Percentiles rank a stretch among this genome's conserved stretches.
phyloP scores from a whole-genome alignment of 2,888 invertebrate genomes.

The Stenodera caucasica region DNA sequence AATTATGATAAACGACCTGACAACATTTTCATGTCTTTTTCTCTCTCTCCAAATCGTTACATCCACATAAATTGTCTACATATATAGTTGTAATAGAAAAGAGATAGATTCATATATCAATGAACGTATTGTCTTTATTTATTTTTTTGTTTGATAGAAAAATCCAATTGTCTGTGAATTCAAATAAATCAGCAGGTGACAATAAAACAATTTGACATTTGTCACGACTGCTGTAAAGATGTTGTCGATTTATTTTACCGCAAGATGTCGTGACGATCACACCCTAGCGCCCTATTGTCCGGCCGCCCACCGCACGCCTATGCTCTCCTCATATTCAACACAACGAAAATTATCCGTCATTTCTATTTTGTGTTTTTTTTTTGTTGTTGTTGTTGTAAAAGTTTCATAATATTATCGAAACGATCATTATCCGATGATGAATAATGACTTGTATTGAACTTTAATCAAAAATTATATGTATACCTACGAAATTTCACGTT shows the following conservation, averaged over 20 bases:
- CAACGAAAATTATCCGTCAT: not conserved
- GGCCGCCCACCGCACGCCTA: conserved; percentile 38
- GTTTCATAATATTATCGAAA: no score
- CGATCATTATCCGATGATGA: no score
- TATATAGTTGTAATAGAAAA: not conserved
- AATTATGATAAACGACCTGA: conserved; percentile 2
- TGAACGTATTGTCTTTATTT: not conserved
- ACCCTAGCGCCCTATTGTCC: conserved; percentile 37
- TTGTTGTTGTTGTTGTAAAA: no score
- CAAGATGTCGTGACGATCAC: conserved; percentile 39
- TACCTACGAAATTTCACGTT: no score
- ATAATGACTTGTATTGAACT: no score
- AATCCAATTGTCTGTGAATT: not conserved
- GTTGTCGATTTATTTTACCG: conserved; percentile 28
- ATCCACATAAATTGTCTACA: not conserved
- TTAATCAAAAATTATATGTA: no score
- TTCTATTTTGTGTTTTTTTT: no score
- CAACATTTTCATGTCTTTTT: not conserved
- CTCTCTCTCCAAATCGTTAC: not conserved
- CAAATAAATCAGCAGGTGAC: conserved; percentile 25
- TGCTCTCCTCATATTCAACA: conserved; percentile 10
- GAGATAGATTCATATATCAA: no score
- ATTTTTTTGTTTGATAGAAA: not conserved
- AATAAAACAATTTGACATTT: conserved; percentile 32
- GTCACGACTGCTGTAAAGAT: conserved; percentile 20